phyloP scores from a whole-genome alignment of 2,113 vertebrate genomes.

The Chaenocephalus aceratus region DNA sequence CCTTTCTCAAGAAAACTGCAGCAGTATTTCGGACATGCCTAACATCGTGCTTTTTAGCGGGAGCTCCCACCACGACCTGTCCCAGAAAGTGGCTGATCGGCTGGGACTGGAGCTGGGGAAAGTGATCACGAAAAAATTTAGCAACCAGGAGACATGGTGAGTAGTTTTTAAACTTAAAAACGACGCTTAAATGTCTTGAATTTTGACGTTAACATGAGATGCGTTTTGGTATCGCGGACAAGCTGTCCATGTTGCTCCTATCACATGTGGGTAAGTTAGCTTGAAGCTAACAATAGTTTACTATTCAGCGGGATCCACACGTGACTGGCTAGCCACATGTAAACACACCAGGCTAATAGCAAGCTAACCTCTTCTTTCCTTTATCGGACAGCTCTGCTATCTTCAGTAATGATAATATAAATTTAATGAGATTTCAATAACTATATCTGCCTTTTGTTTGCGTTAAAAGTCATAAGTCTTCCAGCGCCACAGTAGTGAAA shows the following conservation, averaged over 20 bases:
- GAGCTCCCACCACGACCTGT: constrained; percentile 87
- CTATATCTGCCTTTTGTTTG: background rate
- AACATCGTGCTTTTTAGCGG: constrained; percentile 88
- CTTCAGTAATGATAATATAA: background rate
- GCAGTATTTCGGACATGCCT: constrained; percentile 71
- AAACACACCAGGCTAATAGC: constrained; percentile 69
- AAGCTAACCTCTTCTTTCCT: constrained; percentile 9
- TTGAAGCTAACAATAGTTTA: constrained; percentile 73
- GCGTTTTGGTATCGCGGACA: background rate
- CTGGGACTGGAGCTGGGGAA: constrained; percentile 88
- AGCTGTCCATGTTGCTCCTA: background rate
- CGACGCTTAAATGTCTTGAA: background rate
- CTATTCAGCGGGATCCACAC: constrained; percentile 48
- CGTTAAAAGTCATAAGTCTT: background rate
- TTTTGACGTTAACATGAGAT: no score
- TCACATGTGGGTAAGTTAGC: constrained; percentile 67
- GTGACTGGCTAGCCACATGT: constrained; percentile 74
- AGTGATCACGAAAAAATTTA: constrained; percentile 95
- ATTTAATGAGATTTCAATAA: rapidly evolving
- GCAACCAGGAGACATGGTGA: constrained; percentile 92
- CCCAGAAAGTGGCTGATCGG: constrained; percentile 85
- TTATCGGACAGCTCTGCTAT: constrained; percentile 20
- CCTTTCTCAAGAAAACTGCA: no score
- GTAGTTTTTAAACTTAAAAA: background rate
- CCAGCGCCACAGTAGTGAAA: no score